Evolutionary conservation across 2,797 vertebrate genomes (phyloP), one percentile per base, ranked within the genome.

Genomic region (Emydoidea blandingii): DNA sequence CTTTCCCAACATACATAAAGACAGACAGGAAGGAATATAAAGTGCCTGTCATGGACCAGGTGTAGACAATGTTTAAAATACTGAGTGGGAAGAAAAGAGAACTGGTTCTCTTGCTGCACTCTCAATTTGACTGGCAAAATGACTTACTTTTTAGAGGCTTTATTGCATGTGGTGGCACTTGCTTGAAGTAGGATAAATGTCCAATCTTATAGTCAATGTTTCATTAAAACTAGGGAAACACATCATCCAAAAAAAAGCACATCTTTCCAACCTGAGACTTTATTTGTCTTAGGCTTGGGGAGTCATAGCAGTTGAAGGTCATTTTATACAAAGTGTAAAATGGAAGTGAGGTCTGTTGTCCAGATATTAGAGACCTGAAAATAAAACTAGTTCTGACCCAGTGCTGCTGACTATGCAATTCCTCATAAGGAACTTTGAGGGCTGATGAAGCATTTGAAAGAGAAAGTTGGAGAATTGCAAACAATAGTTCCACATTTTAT

Each of bases 151-250:
- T 68, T 34, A 25, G 52, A 56, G n/a, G 52, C 37, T 47, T 37
- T 62, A 53, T 19, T 89, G 21, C 29, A 1, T 79, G 1, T 31
- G 16, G 5, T 62, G 57, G 23, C 27, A 27, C 47, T 91, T 86
- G 44, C 5, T 76, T 83, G 25, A 68, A 53, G 47, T 0, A 41
- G 15, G 29, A 83, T 72, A 82, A 93, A 27, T 4, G 65, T 34
- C 8, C 4, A 3, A 1, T 76, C 86, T 5, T 56, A 44, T 93
- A 81, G 31, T 19, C 57, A 0, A 0, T 79, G 4, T 52, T 41
- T 87, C 8, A 21, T 68, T 92, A 25, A 31, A 34, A 8, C 27
- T 57, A 3, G 59, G 5, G 19, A 68, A 37, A 68, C 4, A 1
- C 31, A 16, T 15, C 29, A 62, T 86, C 79, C 9, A 56, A 4